Base-by-base conservation (phyloP, 2,797 vertebrate genomes). In the Syndactyla subalaris region DNA sequence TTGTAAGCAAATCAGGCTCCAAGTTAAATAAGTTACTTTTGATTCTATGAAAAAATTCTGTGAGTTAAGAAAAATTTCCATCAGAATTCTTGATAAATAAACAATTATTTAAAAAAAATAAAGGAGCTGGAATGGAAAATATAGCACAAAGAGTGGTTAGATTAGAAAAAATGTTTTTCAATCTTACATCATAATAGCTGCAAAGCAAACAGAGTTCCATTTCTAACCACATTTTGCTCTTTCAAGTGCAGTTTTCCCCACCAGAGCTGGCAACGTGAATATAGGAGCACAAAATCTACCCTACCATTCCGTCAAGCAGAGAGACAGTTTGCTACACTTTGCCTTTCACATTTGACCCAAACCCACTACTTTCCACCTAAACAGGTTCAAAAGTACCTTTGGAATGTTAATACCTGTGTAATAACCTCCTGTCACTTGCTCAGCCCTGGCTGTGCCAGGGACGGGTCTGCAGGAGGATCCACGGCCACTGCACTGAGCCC, bases 11-110 rank as follows among this genome's bases (percentile, higher is more conserved):
- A 94, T 76, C 36, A 62, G 78, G 17, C 67, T 85, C 34, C 2
- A 4, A 93, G 62, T 36, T 65, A 94, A 92, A 93, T 26, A 88
- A 76, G 73, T 65, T 48, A 57, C 22, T 88, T 91, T n/a, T 52
- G 46, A 67, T 63, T 49, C 59, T 79, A 93, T 39, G 15, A 88
- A 95, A 92, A 77, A 89, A 73, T 14, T 61, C 34, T 34, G 29
- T 21, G 41, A 67, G 26, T 84, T 77, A 58, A 61, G 46, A 90
- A 93, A 94, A 76, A 86, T n/a, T 63, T 88, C 55, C 51, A 52
- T 32, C 49, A n/a, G 41, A 92, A 85, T 95, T 80, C 52, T 30
- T 73, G 36, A 92, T 63, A 95, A 93, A 87, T 21, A 77, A 95
- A 65, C 36, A 70, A 58, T 34, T 46, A 58, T 49, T 38, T 3